Evolutionary conservation across 2,888 invertebrate species (phyloP).

Genomic region (Orchesellides sinensis): DNA sequence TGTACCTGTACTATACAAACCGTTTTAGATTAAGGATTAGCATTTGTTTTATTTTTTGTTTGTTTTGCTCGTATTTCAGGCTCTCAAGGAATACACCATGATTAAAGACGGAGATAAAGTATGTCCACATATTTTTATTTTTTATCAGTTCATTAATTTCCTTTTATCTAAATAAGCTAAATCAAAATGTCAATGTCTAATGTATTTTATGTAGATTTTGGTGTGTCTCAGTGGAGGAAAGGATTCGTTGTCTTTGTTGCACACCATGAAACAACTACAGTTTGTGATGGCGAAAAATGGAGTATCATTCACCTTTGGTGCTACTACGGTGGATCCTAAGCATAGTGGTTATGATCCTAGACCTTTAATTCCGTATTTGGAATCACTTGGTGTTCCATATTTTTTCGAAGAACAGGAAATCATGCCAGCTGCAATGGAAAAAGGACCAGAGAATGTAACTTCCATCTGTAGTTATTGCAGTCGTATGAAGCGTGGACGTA

Average conservation of each 20-base stretch:
- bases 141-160: background rate
- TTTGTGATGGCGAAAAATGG: conserved; percentile 86
- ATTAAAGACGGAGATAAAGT: conserved; percentile 85
- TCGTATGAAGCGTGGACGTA: conserved; percentile 84
- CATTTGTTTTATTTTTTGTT: background rate
- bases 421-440: conserved; percentile 73
- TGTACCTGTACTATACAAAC: background rate
- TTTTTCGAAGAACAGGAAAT: conserved; percentile 85
- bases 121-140: background rate
- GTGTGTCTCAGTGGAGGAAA: conserved; percentile 91
- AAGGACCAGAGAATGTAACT: conserved; percentile 74
- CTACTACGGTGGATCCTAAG: conserved; percentile 87
- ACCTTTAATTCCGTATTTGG: conserved; percentile 86
- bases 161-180: background rate
- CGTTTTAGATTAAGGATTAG: background rate
- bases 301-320: conserved; percentile 83
- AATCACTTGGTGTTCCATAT: conserved; percentile 85
- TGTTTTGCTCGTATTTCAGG: no score
- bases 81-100: conserved; percentile 90
- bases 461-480: conserved; percentile 85
- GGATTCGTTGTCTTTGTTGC: conserved; percentile 89
- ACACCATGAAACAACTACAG: conserved; percentile 90
- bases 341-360: conserved; percentile 81
- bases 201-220: conserved; percentile 80
- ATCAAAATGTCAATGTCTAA: background rate